Conservation (phyloP, 2,888 invertebrate genomes). For the Ectemnius continuus region DNA sequence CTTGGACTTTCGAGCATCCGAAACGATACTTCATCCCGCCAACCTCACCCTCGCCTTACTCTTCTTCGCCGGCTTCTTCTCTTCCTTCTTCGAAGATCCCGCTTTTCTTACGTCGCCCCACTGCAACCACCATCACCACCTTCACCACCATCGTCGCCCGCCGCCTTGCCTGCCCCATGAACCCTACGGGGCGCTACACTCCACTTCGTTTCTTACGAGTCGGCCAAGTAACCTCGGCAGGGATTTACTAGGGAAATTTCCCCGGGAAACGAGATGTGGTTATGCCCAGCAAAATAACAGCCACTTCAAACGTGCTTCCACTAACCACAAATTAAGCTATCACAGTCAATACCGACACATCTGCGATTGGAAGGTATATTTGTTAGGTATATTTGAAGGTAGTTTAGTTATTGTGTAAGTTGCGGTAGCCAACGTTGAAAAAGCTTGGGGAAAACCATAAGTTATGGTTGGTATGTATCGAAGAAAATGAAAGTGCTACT, state of each 20-base stretch:
- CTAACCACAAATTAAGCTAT: conserved; percentile 49
- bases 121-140: background rate
- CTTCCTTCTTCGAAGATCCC: background rate
- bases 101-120: background rate
- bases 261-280: conserved; percentile 54
- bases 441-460: too few relatives aligned
- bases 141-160: background rate
- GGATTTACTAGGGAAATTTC: conserved; percentile 60
- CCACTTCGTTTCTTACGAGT: conserved; percentile 52
- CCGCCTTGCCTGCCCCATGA: background rate
- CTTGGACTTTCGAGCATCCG: conserved; percentile 65
- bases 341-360: too few relatives aligned
- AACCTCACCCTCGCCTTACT: conserved; percentile 14
- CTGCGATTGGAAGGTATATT: too few relatives aligned
- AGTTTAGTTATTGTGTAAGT: too few relatives aligned
- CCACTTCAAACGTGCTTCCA: conserved; percentile 37
- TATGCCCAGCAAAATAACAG: conserved; percentile 56
- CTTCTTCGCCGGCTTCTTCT: background rate
- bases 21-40: conserved; percentile 63
- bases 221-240: conserved; percentile 53
- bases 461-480: too few relatives aligned
- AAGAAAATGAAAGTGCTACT: too few relatives aligned
- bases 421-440: too few relatives aligned
- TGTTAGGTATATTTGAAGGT: too few relatives aligned
- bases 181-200: conserved; percentile 12